A percentile compares a stretch with the other conserved stretches of the same genome.
Conservation (phyloP, 1,140 invertebrate genomes). For the Mesaphorura yosii region DNA sequence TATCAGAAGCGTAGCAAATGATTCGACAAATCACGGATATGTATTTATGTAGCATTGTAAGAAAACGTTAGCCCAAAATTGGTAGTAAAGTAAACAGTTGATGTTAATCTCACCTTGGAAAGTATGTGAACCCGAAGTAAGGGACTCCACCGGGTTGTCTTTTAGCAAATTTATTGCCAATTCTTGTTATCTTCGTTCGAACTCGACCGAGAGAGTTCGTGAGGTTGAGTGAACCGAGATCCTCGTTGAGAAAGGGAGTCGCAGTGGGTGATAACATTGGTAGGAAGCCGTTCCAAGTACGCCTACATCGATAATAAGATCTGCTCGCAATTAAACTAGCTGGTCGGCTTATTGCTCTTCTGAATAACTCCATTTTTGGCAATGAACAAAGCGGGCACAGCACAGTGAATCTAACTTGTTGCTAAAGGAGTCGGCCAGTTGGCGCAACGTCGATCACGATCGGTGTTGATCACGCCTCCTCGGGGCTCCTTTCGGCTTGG, state of each 20-base stretch:
- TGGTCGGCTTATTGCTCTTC: too few relatives aligned
- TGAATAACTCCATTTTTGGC: too few relatives aligned
- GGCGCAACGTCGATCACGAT: too few relatives aligned
- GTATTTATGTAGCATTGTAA: constrained; percentile 6
- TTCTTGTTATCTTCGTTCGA: constrained; percentile 5
- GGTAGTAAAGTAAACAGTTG: background rate
- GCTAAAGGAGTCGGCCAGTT: too few relatives aligned
- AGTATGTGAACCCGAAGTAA: constrained; percentile 42
- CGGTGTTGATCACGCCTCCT: too few relatives aligned
- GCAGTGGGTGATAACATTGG: too few relatives aligned
- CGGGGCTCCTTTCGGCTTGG: too few relatives aligned
- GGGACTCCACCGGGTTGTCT: constrained; percentile 31
- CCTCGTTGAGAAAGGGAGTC: too few relatives aligned
- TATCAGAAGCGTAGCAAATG: background rate
- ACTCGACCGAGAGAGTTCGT: constrained; percentile 5
- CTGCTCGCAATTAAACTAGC: background rate
- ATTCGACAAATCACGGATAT: background rate
- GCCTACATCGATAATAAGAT: background rate
- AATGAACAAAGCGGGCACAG: too few relatives aligned
- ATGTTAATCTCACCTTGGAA: constrained; percentile 40
- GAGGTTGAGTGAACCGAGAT: background rate
- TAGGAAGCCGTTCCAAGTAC: background rate
- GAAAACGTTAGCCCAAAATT: background rate
- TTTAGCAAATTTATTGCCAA: background rate
- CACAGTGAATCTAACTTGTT: too few relatives aligned